Conservation (phyloP, 2,113 vertebrate species). For the Macquaria australasica region DNA sequence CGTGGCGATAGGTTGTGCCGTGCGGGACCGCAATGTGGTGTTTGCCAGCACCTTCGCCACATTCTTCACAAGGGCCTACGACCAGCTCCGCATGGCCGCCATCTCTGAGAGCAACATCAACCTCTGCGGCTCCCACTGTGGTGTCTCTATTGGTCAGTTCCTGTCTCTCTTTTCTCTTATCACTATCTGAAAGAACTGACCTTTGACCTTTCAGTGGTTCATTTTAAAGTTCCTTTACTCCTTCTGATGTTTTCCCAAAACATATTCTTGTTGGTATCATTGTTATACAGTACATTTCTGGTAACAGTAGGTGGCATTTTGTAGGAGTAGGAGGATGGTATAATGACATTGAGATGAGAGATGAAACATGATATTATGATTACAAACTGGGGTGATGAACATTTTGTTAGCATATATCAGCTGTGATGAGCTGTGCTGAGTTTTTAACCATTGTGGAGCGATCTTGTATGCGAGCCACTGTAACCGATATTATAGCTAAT, state of each 20-base stretch:
- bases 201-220: background rate
- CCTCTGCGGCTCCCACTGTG: constrained; percentile 94
- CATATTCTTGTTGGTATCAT: background rate
- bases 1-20: constrained; percentile 90
- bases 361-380: background rate
- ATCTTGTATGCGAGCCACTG: background rate
- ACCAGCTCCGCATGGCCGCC: constrained; percentile 96
- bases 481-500: background rate
- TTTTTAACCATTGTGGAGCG: background rate
- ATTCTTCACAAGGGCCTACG: constrained; percentile 92
- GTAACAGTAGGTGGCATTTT: background rate
- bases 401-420: background rate
- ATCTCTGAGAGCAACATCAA: constrained; percentile 97
- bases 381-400: background rate
- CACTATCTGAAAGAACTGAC: background rate
- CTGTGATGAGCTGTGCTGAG: background rate
- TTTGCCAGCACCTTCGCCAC: constrained; percentile 94
- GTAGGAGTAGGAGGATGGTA: background rate
- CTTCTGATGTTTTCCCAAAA: background rate
- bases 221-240: background rate
- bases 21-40: constrained; percentile 89
- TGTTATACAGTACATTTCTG: background rate
- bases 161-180: background rate
- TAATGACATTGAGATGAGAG: background rate
- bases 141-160: constrained; percentile 93